Percentiles rank a stretch among this genome's conserved stretches.
Conservation (phyloP, 2,797 vertebrate genomes). For the Hylomyscus alleni region DNA sequence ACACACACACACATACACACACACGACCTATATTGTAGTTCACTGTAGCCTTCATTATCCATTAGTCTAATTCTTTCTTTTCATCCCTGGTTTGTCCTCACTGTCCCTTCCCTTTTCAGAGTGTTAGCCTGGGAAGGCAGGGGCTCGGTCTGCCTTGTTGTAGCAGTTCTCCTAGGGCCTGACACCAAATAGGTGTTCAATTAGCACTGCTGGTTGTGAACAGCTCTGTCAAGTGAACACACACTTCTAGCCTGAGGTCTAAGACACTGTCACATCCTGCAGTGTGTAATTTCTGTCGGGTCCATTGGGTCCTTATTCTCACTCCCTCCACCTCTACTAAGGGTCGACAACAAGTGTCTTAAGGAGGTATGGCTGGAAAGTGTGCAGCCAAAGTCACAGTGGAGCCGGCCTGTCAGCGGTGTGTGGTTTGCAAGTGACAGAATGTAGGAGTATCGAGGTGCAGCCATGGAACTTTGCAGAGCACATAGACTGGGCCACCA, state of each 20-base stretch:
- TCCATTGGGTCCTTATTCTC: too few species aligned
- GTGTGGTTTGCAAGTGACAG: fast-evolving
- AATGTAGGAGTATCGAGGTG: neutral
- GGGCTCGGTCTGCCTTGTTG: too few species aligned
- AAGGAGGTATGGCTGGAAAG: neutral
- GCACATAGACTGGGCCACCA: neutral
- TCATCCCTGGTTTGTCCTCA: neutral
- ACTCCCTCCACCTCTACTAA: neutral
- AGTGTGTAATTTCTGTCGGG: neutral
- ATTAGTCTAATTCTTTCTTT: too few species aligned
- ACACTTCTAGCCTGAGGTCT: neutral
- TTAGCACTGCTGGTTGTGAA: neutral
- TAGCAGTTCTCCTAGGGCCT: neutral
- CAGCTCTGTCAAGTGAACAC: fast-evolving
- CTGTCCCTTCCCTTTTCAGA: fast-evolving
- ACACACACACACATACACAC: neutral
- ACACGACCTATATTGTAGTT: fast-evolving
- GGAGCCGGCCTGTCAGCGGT: too few species aligned
- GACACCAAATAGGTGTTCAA: neutral
- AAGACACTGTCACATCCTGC: fast-evolving
- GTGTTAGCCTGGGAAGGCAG: neutral
- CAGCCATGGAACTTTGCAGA: too few species aligned
- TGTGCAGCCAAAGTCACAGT: fast-evolving
- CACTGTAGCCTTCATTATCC: fast-evolving
- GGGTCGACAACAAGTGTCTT: neutral